A percentile compares a stretch with the other conserved stretches of the same genome.
Conservation (phyloP, 2,113 vertebrate species). For the Danio rerio region GRCz12tu NC_133194.1:14484001-14484500, state of each 20-base stretch:
- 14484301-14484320: no score
- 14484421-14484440: no score
- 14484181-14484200: slow-evolving; percentile 28
- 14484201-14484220: slow-evolving; percentile 48
- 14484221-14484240: not conserved
- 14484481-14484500: no score
- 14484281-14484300: no score
- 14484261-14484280: not conserved
- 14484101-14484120: not conserved
- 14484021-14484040: slow-evolving; percentile 36
- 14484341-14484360: no score
- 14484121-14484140: not conserved
- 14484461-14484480: no score
- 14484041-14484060: not conserved
- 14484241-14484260: not conserved
- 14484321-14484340: no score
- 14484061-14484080: not conserved
- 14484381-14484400: no score
- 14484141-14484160: not conserved
- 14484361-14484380: no score
- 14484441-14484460: no score
- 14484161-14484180: not conserved
- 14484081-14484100: not conserved
- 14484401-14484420: no score
- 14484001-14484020: slow-evolving; percentile 46